Percentiles rank a stretch among this genome's conserved stretches.
These are phyloP conservation scores for Lasioglossum vierecki DNA, from an alignment of 2,888 invertebrate genomes.

Conservation along the genomic window DNA sequence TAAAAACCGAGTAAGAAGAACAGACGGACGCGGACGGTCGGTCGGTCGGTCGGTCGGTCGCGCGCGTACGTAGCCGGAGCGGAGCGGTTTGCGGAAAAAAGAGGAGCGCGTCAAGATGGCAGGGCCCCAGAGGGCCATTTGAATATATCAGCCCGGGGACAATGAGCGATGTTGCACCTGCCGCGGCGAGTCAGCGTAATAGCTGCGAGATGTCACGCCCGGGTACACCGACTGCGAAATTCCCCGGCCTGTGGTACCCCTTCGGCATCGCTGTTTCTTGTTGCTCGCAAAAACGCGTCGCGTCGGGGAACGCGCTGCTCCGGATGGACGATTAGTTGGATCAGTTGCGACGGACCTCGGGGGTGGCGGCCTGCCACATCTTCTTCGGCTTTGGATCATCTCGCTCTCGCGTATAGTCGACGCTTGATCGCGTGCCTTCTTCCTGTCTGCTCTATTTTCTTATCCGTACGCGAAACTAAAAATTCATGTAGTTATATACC, in stretches of 20 bases:
- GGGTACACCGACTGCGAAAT: slow-evolving; percentile 75
- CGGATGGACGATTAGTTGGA: slow-evolving; percentile 58
- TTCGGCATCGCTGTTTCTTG: not conserved
- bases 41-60: no score
- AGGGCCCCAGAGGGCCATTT: slow-evolving; percentile 68
- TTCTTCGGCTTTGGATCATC: slow-evolving; percentile 12
- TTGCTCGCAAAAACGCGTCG: slow-evolving; percentile 2
- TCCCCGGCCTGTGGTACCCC: slow-evolving; percentile 1
- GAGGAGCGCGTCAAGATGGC: slow-evolving; percentile 59
- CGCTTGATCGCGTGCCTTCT: not conserved
- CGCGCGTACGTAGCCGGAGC: not conserved
- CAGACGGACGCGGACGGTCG: not conserved
- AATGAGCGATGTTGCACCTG: slow-evolving; percentile 83
- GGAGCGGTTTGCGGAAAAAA: slow-evolving; percentile 12
- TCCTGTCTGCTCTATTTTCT: not conserved
- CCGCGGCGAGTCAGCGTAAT: slow-evolving; percentile 80
- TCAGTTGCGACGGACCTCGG: slow-evolving; percentile 43
- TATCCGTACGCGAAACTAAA: not conserved
- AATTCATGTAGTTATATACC: not conserved
- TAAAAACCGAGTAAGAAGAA: slow-evolving; percentile 36
- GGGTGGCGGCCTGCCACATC: slow-evolving; percentile 30
- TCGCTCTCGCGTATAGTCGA: not conserved
- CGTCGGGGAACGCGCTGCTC: slow-evolving; percentile 43
- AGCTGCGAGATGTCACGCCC: slow-evolving; percentile 79
- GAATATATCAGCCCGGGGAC: slow-evolving; percentile 80